phyloP scores from a whole-genome alignment of 2,888 invertebrate genomes.

The Protonemura montana region DNA sequence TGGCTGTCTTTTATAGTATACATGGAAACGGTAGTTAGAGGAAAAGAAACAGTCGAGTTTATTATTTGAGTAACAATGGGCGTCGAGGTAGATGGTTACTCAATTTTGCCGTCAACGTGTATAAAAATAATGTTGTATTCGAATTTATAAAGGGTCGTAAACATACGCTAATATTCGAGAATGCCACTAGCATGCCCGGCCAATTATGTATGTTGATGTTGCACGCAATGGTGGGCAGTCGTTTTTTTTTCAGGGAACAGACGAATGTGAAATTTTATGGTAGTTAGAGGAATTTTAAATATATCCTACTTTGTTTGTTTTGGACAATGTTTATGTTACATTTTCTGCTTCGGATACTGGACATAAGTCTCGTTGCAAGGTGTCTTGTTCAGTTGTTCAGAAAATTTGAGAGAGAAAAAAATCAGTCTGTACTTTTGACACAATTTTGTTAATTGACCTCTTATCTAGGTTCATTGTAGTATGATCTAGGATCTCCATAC shows the following conservation, averaged over 20 bases:
- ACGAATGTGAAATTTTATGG: not conserved
- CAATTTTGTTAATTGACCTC: no score
- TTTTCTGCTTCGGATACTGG: no score
- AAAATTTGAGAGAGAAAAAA: no score
- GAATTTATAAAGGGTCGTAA: not conserved
- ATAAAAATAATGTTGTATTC: not conserved
- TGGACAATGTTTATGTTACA: no score
- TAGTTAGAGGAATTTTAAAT: no score
- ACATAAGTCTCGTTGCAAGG: no score
- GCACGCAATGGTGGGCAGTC: not conserved
- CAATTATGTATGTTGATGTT: not conserved
- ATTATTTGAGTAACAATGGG: not conserved
- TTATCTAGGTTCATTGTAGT: no score
- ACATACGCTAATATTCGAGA: not conserved
- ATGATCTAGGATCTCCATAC: no score
- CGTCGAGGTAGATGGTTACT: not conserved
- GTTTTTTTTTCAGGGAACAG: not conserved
- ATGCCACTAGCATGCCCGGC: not conserved
- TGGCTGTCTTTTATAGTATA: not conserved
- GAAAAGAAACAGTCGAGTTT: not conserved
- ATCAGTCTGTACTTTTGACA: no score
- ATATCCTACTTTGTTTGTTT: no score
- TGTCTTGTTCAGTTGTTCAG: no score
- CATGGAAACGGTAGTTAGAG: not conserved
- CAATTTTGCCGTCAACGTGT: not conserved